phyloP scores from a whole-genome alignment of 2,888 invertebrate genomes.

The Eugnorisma glareosa region DNA sequence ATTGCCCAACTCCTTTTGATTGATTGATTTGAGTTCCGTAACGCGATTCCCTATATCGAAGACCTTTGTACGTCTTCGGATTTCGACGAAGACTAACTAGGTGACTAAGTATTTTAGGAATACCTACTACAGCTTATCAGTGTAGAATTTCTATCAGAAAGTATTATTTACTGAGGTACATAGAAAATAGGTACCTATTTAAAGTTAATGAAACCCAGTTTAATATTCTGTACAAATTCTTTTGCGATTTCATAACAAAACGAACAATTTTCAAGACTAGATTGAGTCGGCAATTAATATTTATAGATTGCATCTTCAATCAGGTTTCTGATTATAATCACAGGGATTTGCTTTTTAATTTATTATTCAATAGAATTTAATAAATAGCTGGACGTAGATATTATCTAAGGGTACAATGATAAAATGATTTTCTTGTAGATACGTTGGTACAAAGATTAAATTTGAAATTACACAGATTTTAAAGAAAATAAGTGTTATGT shows the following conservation, averaged over 20 bases:
- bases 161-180: not conserved
- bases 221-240: slow-evolving; percentile 16
- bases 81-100: too few species aligned
- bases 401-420: slow-evolving; percentile 15
- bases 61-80: too few species aligned
- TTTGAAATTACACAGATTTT: not conserved
- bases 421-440: slow-evolving; percentile 20
- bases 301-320: slow-evolving; percentile 34
- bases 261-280: slow-evolving; percentile 13
- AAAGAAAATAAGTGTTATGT: not conserved
- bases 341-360: slow-evolving; percentile 35
- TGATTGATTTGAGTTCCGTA: too few species aligned
- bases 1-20: too few species aligned
- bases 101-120: not conserved
- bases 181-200: not conserved
- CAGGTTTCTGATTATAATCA: slow-evolving; percentile 45
- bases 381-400: slow-evolving; percentile 19
- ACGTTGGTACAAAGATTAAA: not conserved
- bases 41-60: too few species aligned
- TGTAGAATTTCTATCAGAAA: not conserved
- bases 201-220: not conserved
- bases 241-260: slow-evolving; percentile 24
- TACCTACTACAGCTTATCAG: not conserved
- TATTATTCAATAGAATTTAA: slow-evolving; percentile 18
- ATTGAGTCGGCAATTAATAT: slow-evolving; percentile 19